A percentile compares a stretch with the other conserved stretches of the same genome.
Evolutionary conservation across 2,797 vertebrate genomes (phyloP).

Genomic region (Oophaga sylvatica): DNA sequence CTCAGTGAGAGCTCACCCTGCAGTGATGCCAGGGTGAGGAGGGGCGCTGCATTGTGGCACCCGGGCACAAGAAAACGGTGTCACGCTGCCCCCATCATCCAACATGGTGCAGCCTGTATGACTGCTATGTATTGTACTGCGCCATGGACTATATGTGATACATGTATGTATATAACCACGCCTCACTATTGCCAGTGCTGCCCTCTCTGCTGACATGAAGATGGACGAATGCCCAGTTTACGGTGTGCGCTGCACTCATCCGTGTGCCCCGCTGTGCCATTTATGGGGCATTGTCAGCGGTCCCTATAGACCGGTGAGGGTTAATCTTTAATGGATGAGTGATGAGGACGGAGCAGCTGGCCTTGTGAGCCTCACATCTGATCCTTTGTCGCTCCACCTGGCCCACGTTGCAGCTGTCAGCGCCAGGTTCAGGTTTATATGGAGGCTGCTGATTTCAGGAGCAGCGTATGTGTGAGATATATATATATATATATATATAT

Average conservation of each 20-base stretch:
- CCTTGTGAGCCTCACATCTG: background rate
- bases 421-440: background rate
- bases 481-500: too few relatives aligned
- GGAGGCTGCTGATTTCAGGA: background rate
- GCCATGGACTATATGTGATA: too few relatives aligned
- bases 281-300: slow-evolving; percentile 17
- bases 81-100: background rate
- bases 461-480: background rate
- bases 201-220: background rate
- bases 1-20: background rate
- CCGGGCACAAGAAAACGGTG: background rate
- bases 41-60: background rate
- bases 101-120: too few relatives aligned
- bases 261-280: background rate
- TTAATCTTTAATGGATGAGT: slow-evolving; percentile 14
- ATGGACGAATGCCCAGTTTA: background rate
- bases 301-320: background rate
- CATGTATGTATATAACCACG: background rate
- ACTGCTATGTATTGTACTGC: too few relatives aligned
- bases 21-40: background rate
- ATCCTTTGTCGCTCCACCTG: slow-evolving; percentile 42
- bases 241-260: background rate
- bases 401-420: background rate
- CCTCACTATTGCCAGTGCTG: background rate
- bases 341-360: slow-evolving; percentile 11